Evolutionary conservation across 2,113 vertebrate species (phyloP), one percentile per base, ranked within the genome.

Genomic region (Phalacrocorax pelagicus): DNA sequence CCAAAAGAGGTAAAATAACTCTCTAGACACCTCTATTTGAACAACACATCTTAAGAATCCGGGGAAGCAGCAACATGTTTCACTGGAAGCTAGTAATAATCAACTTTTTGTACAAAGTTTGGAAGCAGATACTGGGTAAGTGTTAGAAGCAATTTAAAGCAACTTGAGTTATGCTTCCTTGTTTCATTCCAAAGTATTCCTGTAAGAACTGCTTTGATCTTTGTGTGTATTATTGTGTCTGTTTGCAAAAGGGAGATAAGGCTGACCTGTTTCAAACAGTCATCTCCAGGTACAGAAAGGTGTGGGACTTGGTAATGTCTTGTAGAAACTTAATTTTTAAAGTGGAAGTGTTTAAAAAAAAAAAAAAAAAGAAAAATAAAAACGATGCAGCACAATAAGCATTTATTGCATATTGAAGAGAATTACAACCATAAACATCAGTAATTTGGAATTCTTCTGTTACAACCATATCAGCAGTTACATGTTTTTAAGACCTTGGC

Each of bases 361-460:
- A 2, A 32, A 4, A 9, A 20, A 2, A 36, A 4, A 9, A 20
- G n/a, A 27, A 44, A 18, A 9, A 1, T 29, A 10, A 54, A 21
- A 57, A n/a, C 47, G 52, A 65, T 44, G 10, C 10, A 30, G 4
- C 36, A 29, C 8, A 19, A 23, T 49, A 36, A 66, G 24, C 18
- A 44, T 70, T 92, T 58, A 12, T n/a, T 36, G 12, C 12, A 22
- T 54, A 4, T 22, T 4, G 62, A 4, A 65, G 15, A 69, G 44
- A 65, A 22, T 62, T 57, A 62, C 3, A 44, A 59, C 55, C 57
- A 40, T 15, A 47, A 63, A 42, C 12, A 15, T 55, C 12, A 40
- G 20, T 38, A 70, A 71, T 49, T 54, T 4, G 20, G 22, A 55
- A 34, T 52, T 88, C 36, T 58, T 75, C 15, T 47, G 30, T 59